Base-by-base conservation (phyloP, 2,113 vertebrate genomes). In the Camelus bactrianus region DNA sequence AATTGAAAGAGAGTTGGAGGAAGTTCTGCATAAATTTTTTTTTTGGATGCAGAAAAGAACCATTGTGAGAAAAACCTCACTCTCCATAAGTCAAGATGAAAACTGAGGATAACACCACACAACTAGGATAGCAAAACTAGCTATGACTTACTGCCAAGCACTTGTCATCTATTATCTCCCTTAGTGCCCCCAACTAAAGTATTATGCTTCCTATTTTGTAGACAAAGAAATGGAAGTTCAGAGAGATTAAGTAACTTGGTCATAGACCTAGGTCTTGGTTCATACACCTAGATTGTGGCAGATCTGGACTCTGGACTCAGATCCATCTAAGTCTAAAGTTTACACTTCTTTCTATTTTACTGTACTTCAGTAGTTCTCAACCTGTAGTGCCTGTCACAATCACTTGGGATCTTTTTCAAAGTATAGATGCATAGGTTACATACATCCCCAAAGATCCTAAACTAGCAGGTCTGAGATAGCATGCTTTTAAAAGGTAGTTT, bases 11-110 rank as follows among this genome's bases (percentile, higher is more conserved):
- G 1, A 91, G 56, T 32, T 69, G 72, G 28, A 86, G 87, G 19
- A 97, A 89, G 58, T 93, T 82, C 77, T 89, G 17, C 22, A 79
- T 84, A 64, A 95, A 79, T 64, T 72, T 54, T 70, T 24, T 42
- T 54, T 46, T 70, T 72, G 64, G 79, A 90, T 92, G 20, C 54
- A 77, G 26, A 84, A 87, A 91, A 96, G 56, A 48, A 17, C 24
- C 72, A 70, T 12, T 87, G 26, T 87, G 62, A 64, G 24, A 93
- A 85, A 93, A 35, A 90, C 28, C 11, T 94, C 88, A 92, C 17
- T 90, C 81, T 72, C 90, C 20, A 13, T 32, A 90, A 88, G 72
- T 89, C 60, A 81, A 87, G 48, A 96, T 69, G 75, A 82, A 96
- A 83, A 93, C 56, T 4, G 15, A 94, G 70, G 58, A 58, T 65